phyloP scores from a whole-genome alignment of 1,140 invertebrate species.

The Drosophila setifemur region DNA sequence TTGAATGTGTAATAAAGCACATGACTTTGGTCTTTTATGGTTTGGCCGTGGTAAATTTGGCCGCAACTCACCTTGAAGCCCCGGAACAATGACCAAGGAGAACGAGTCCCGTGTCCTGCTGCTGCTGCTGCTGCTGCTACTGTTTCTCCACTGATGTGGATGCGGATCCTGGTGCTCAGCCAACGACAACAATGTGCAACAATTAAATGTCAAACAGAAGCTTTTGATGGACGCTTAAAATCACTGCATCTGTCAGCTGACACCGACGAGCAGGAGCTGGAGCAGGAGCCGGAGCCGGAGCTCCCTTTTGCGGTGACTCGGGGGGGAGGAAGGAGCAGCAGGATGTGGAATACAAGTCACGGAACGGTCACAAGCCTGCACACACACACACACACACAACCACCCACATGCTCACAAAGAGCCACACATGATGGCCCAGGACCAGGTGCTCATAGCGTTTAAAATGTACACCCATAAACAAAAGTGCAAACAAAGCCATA shows the following conservation, averaged over 20 bases:
- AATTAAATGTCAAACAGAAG: constrained; percentile 77
- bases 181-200: constrained; percentile 63
- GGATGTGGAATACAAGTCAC: constrained; percentile 51
- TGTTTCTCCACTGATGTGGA: constrained; percentile 19
- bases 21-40: constrained; percentile 70
- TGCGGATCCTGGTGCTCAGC: constrained; percentile 1
- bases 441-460: constrained; percentile 65
- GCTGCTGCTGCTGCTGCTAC: too few relatives aligned
- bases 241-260: constrained; percentile 73
- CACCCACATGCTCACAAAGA: background rate
- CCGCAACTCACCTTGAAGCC: constrained; percentile 47
- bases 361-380: constrained; percentile 42
- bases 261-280: constrained; percentile 16
- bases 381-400: constrained; percentile 7
- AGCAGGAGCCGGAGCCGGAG: constrained; percentile 10
- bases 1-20: constrained; percentile 77
- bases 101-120: background rate
- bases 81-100: constrained; percentile 23
- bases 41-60: constrained; percentile 54
- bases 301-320: constrained; percentile 38
- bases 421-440: constrained; percentile 17
- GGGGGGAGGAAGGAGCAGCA: background rate
- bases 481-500: constrained; percentile 81
- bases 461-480: constrained; percentile 80
- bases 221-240: constrained; percentile 79